phyloP scores from a whole-genome alignment of 1,140 invertebrate genomes.

The Cyrtorhinus lividipennis region DNA sequence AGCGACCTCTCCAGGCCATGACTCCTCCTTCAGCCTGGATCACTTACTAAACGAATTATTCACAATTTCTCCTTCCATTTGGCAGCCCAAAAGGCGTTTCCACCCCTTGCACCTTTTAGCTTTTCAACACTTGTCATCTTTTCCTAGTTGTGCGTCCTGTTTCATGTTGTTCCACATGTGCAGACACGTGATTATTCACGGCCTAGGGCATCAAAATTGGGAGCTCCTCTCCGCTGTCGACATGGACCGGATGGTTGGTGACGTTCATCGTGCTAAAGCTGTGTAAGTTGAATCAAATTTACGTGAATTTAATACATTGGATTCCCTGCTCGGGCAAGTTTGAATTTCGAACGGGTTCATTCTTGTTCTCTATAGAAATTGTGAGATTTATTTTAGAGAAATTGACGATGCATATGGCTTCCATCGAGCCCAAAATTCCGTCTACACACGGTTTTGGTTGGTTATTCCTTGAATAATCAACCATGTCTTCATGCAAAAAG shows the following conservation, averaged over 20 bases:
- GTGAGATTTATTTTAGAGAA: too few species aligned
- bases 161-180: constrained; percentile 6
- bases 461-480: too few species aligned
- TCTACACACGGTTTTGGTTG: too few species aligned
- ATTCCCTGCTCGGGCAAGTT: background rate
- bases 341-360: background rate
- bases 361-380: background rate
- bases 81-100: too few species aligned
- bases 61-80: too few species aligned
- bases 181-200: constrained; percentile 42
- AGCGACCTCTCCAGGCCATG: too few species aligned
- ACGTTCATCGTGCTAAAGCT: constrained; percentile 33
- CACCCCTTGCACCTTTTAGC: too few species aligned
- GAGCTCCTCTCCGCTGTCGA: constrained; percentile 56
- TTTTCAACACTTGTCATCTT: background rate
- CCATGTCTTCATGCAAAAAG: too few species aligned
- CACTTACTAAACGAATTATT: too few species aligned
- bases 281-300: constrained; percentile 5
- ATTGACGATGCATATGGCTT: too few species aligned
- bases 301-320: background rate
- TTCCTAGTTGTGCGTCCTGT: constrained; percentile 4
- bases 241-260: constrained; percentile 52
- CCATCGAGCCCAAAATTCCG: too few species aligned
- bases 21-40: too few species aligned
- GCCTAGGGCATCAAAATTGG: constrained; percentile 61